Evolutionary conservation across 2,797 vertebrate species (phyloP), one percentile per base, ranked within the genome.

Genomic region (Cottoperca gobio): DNA sequence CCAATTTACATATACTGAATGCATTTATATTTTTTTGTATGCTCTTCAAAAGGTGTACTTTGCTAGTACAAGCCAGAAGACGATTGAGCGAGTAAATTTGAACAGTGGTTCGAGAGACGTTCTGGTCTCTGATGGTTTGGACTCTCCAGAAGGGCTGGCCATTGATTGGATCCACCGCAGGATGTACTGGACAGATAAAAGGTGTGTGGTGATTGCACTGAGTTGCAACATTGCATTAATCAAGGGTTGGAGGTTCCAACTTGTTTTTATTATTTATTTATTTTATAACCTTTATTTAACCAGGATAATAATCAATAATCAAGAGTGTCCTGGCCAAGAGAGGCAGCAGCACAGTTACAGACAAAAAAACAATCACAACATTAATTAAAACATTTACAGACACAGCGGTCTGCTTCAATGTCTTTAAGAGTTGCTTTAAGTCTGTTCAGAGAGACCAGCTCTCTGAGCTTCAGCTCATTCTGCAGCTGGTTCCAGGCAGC

Each of bases 161-260:
- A 75, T 99, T 35, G 98, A 99, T 90, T 99, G 97, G 97, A 86
- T 97, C 76, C 92, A 96, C 82, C 96, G 94, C 37, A 96, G 91
- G 89, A 84, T 99, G 62, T 99, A 97, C 74, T 99, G 98, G 97
- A 98, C 97, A 14, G 97, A 99, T 85, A 93, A 84, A 90, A 92
- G 95, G 97, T 98, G 92, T 28, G 90, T 21, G 45, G 1, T 21
- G 54, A 63, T 16, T 54, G 33, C 40, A 74, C 2, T 13, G 1
- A 28, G 8, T 14, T n/a, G n/a, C n/a, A 35, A 24, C 2, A 21
- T n/a, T 24, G n/a, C 61, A 59, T 60, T 8, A n/a, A 53, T 45
- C 17, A 23, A 17, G 6, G 39, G 19, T 21, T 21, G 8, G 1
- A 40, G 2, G 8, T 45, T 24, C 7, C 8, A 21, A 40, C 26